Conservation (phyloP, 2,113 vertebrate genomes). For the Muntiacus muntjak region DNA sequence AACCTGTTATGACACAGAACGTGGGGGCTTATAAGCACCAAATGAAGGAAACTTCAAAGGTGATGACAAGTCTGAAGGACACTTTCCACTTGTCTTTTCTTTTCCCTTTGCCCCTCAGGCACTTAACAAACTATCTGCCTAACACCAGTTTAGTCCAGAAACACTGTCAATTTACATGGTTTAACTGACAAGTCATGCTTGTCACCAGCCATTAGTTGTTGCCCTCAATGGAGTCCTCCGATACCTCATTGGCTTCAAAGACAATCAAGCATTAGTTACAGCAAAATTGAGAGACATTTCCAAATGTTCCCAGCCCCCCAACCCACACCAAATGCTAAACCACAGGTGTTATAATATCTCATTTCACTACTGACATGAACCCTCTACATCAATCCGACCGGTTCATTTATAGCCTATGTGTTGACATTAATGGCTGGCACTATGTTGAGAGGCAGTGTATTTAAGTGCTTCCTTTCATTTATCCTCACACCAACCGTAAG, state of each 20-base stretch:
- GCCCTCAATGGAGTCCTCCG: conserved; percentile 43
- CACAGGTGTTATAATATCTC: not conserved
- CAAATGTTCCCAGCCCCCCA: not conserved
- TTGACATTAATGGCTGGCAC: not conserved
- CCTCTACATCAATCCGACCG: not conserved
- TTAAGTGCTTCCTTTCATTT: not conserved
- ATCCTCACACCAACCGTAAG: not conserved
- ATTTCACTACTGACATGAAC: not conserved
- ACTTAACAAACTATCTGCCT: conserved; percentile 59
- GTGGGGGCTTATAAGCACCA: not conserved
- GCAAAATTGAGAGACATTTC: conserved; percentile 6
- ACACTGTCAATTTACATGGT: conserved; percentile 62
- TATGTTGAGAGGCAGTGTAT: no score
- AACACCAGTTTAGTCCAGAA: conserved; percentile 54
- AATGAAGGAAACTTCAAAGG: conserved; percentile 33
- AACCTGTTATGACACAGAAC: conserved; percentile 22
- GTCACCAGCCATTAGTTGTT: conserved; percentile 54
- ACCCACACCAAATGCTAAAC: not conserved
- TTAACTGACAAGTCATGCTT: conserved; percentile 71
- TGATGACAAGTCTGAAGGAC: conserved; percentile 53
- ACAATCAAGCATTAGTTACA: conserved; percentile 50
- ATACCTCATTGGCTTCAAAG: not conserved
- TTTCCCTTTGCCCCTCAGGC: conserved; percentile 16
- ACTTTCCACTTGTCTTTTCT: conserved; percentile 55
- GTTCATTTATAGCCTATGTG: not conserved